These are phyloP conservation scores for Turdus rufiventris DNA, from an alignment of 2,113 vertebrate genomes.

Conservation along the genomic window DNA sequence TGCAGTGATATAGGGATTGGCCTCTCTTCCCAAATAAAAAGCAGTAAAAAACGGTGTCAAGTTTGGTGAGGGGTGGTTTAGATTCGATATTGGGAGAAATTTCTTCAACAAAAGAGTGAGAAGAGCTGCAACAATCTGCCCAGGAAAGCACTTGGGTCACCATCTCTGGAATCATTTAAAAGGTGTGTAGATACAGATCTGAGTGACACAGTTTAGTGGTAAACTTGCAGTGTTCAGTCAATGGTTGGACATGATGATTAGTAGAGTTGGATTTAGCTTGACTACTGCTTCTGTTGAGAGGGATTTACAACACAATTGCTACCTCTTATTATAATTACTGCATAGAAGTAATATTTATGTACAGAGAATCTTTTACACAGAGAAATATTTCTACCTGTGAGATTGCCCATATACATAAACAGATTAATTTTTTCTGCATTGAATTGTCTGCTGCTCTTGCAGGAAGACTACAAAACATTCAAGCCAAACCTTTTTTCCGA, in stretches of 20 bases:
- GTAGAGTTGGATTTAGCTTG: not conserved
- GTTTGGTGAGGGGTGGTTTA: not conserved
- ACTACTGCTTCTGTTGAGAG: not conserved
- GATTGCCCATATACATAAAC: not conserved
- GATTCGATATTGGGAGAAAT: rapidly evolving
- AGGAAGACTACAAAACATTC: not conserved
- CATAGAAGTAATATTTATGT: not conserved
- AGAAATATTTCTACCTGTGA: not conserved
- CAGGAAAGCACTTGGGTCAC: not conserved
- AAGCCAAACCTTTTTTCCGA: not conserved
- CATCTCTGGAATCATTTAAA: not conserved
- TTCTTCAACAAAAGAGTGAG: not conserved
- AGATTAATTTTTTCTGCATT: not conserved
- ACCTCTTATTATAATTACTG: not conserved
- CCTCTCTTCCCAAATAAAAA: not conserved
- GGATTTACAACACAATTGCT: not conserved
- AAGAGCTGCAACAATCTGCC: not conserved
- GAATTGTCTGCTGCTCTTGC: not conserved
- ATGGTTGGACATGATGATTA: rapidly evolving
- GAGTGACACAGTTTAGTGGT: not conserved
- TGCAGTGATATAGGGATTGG: not conserved
- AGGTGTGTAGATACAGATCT: not conserved
- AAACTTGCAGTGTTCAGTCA: not conserved
- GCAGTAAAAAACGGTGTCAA: not conserved
- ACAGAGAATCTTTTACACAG: not conserved